Evolutionary conservation across 2,888 invertebrate genomes (phyloP).

Genomic region (Erynnis tages): DNA sequence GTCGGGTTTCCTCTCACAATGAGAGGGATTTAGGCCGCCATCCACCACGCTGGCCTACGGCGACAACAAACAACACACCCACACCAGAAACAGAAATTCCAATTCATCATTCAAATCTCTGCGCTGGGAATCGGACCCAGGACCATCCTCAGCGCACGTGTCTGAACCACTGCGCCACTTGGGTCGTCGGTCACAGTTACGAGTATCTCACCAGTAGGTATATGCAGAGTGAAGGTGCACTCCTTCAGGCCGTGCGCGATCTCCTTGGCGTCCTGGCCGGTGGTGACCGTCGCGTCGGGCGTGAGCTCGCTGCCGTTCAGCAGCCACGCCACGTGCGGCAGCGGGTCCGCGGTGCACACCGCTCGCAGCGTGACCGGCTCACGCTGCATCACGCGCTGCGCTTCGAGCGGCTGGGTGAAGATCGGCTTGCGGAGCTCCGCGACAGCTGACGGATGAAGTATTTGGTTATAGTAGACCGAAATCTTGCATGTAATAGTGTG

Average conservation of each 20-base stretch:
- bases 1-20: too few species aligned
- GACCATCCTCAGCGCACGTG: too few species aligned
- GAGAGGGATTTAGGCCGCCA: too few species aligned
- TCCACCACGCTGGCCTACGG: too few species aligned
- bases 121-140: too few species aligned
- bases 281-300: conserved; percentile 84
- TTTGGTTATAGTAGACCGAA: too few species aligned
- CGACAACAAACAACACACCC: too few species aligned
- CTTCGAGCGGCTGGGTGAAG: conserved; percentile 84
- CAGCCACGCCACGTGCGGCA: conserved; percentile 93
- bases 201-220: conserved; percentile 83
- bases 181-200: too few species aligned
- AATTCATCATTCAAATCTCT: too few species aligned
- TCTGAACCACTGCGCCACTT: too few species aligned
- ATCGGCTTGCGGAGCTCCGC: conserved; percentile 90
- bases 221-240: conserved; percentile 89
- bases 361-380: conserved; percentile 85
- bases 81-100: too few species aligned
- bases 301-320: conserved; percentile 87
- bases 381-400: conserved; percentile 86
- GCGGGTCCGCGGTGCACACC: conserved; percentile 93
- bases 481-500: too few species aligned
- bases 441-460: conserved; percentile 79
- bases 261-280: conserved; percentile 84
- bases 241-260: conserved; percentile 90